Evolutionary conservation across 2,113 vertebrate species (phyloP).

Genomic region (Ascaphus truei): DNA sequence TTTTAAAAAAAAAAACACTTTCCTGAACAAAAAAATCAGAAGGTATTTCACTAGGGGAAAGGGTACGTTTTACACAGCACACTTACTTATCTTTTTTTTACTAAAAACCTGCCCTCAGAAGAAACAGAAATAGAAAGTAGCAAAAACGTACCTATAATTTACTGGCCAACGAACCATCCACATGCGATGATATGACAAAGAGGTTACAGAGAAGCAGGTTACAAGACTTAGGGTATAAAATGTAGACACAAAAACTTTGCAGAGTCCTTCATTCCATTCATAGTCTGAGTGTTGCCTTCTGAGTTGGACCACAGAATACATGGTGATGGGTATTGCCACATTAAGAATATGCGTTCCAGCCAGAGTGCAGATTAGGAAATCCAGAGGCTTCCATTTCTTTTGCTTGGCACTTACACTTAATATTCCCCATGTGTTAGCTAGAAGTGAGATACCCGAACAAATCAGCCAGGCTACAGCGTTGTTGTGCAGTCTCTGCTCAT

Average conservation of each 20-base stretch:
- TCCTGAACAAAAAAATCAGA: too few relatives aligned
- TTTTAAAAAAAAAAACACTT: too few relatives aligned
- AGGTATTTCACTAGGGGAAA: too few relatives aligned
- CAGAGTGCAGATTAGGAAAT: slow-evolving; percentile 85
- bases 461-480: slow-evolving; percentile 88
- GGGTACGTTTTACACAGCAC: too few relatives aligned
- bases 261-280: slow-evolving; percentile 89
- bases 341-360: slow-evolving; percentile 91
- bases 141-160: slow-evolving; percentile 82
- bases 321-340: slow-evolving; percentile 82
- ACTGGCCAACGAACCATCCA: slow-evolving; percentile 97
- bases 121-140: too few relatives aligned
- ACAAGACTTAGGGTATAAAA: slow-evolving; percentile 91
- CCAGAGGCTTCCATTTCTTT: slow-evolving; percentile 91
- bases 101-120: too few relatives aligned
- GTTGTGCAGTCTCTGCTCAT: slow-evolving; percentile 74
- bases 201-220: slow-evolving; percentile 91
- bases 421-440: slow-evolving; percentile 90
- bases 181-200: slow-evolving; percentile 92
- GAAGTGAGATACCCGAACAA: slow-evolving; percentile 80
- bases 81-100: too few relatives aligned
- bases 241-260: slow-evolving; percentile 90
- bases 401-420: slow-evolving; percentile 88
- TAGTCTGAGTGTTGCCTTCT: slow-evolving; percentile 76
- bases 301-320: slow-evolving; percentile 83